Evolutionary conservation across 2,797 vertebrate species (phyloP), one percentile per base, ranked within the genome.

Genomic region (Choloepus didactylus): DNA sequence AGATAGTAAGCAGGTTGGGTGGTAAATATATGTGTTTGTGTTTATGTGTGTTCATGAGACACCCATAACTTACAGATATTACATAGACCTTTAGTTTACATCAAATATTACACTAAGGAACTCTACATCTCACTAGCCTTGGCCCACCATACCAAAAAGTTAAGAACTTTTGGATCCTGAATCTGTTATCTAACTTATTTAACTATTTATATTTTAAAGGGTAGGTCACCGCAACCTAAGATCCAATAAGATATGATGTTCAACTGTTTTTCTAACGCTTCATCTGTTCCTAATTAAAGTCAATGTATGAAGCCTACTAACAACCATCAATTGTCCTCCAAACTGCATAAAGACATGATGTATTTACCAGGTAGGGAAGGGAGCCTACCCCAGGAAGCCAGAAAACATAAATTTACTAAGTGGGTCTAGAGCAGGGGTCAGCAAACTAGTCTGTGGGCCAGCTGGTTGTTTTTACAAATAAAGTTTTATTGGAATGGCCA

Each of bases 161-260:
- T 54, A 87, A 44, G n/a, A 81, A 83, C 14, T 46, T 77, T 29
- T 23, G 46, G 25, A 89, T 51, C 8, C 8, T 73, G 19, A 93
- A 83, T 77, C 31, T 91, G 46, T 72, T 91, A 87, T 35, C 19
- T 82, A 54, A 79, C 1, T 77, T 56, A 80, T 66, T 82, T 91
- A 75, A 59, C 59, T 75, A 16, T 49, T 29, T n/a, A 9, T 18
- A 81, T 49, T 77, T 75, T 90, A 67, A 90, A 75, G 10, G 19
- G 15, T 15, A 95, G 1, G 7, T 31, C n/a, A 72, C 56, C 31
- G 59, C 5, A 77, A 31, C 5, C 23, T 70, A 87, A 83, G 69
- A 75, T 44, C 3, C 18, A 76, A 9, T n/a, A 76, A 76, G 15
- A 27, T 35, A 81, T 12, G 2, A 76, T 23, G 6, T 51, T 87